These are phyloP conservation scores for Drosophila rellima DNA, from an alignment of 2,888 invertebrate genomes.

Conservation along the genomic window DNA sequence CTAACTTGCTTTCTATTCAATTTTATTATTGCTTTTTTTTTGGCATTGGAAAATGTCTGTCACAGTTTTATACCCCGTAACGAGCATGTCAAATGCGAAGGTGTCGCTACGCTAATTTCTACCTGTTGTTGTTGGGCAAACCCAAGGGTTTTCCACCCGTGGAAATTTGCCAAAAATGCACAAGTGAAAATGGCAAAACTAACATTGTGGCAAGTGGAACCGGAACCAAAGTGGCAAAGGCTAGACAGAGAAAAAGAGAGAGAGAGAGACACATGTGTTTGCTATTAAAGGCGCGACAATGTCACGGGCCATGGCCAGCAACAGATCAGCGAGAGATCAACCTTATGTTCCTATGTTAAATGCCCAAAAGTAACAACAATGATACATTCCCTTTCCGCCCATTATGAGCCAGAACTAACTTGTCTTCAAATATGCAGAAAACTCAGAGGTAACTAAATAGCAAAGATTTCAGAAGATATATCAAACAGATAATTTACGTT, in stretches of 20 bases:
- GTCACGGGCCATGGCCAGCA: constrained; percentile 47
- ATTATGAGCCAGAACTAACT: constrained; percentile 47
- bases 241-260: not conserved
- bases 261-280: constrained; percentile 39
- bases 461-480: not conserved
- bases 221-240: constrained; percentile 39
- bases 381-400: not conserved
- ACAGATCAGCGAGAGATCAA: constrained; percentile 39
- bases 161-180: constrained; percentile 52
- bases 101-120: constrained; percentile 52
- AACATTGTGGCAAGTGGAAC: constrained; percentile 47
- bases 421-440: not conserved
- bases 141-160: constrained; percentile 42
- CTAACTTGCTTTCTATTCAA: not conserved
- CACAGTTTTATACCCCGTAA: constrained; percentile 47
- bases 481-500: too few species aligned
- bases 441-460: not conserved
- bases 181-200: constrained; percentile 42
- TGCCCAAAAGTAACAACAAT: constrained; percentile 20
- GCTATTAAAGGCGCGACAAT: constrained; percentile 51
- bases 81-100: constrained; percentile 64
- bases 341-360: constrained; percentile 8
- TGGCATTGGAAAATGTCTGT: constrained; percentile 49
- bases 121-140: constrained; percentile 54
- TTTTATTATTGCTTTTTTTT: constrained; percentile 1